These are phyloP conservation scores for Caradrina kadenii DNA, from an alignment of 2,888 invertebrate species.

Conservation along the genomic window DNA sequence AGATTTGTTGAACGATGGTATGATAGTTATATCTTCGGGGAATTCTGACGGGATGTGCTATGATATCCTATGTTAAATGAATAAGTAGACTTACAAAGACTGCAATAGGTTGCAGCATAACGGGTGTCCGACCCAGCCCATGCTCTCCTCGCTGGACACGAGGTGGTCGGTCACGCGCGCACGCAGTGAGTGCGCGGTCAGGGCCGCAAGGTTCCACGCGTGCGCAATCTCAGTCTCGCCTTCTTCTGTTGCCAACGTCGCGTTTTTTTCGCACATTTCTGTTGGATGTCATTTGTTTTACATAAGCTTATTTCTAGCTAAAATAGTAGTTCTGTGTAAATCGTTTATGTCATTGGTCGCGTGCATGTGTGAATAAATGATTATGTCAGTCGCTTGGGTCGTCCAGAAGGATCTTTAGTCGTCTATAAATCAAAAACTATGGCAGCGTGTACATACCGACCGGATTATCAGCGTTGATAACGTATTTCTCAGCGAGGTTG, in stretches of 20 bases:
- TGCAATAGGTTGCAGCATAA: conserved; percentile 96
- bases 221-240: conserved; percentile 96
- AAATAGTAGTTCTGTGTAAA: too few species aligned
- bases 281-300: conserved; percentile 19
- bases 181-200: conserved; percentile 91
- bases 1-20: too few species aligned
- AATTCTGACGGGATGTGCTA: too few species aligned
- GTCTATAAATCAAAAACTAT: background rate
- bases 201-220: conserved; percentile 96
- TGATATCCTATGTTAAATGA: background rate
- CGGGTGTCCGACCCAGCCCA: conserved; percentile 95
- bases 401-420: too few species aligned
- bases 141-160: conserved; percentile 91
- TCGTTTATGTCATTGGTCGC: too few species aligned
- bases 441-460: conserved; percentile 73
- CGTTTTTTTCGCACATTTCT: conserved; percentile 95
- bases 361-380: too few species aligned
- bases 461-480: conserved; percentile 89
- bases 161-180: conserved; percentile 78
- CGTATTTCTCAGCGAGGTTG: conserved; percentile 95
- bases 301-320: too few species aligned
- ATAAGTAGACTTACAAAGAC: conserved; percentile 78
- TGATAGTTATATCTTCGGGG: too few species aligned
- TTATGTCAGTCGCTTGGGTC: too few species aligned
- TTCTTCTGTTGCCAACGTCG: conserved; percentile 93